Conservation (phyloP, 2,888 invertebrate species). For the Caenorhabditis sinica region DNA sequence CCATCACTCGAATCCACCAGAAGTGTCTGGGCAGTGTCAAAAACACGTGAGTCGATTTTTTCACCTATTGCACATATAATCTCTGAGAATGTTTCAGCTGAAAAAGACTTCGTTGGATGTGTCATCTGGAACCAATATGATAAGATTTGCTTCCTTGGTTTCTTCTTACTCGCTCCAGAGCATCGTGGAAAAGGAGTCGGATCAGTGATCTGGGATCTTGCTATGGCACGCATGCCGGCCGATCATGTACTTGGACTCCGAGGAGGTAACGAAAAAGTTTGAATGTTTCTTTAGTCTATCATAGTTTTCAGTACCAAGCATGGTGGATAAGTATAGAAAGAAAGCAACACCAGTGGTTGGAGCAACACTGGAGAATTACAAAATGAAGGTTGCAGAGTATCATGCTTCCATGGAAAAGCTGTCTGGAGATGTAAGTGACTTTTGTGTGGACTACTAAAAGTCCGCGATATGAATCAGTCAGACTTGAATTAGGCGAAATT, state of each 20-base stretch:
- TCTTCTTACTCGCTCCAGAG: slow-evolving; percentile 65
- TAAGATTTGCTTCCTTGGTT: slow-evolving; percentile 68
- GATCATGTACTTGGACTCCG: slow-evolving; percentile 62
- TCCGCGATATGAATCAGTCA: background rate
- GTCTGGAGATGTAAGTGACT: slow-evolving; percentile 39
- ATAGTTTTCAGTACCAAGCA: slow-evolving; percentile 55
- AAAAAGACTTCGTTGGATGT: slow-evolving; percentile 56
- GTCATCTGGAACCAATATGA: slow-evolving; percentile 74
- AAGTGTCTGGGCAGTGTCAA: slow-evolving; percentile 65
- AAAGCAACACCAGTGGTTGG: slow-evolving; percentile 64
- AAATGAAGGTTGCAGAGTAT: slow-evolving; percentile 40
- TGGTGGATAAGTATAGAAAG: slow-evolving; percentile 64
- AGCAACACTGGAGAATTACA: slow-evolving; percentile 54
- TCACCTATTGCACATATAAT: background rate
- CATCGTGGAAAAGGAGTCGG: slow-evolving; percentile 72
- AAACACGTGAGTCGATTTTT: slow-evolving; percentile 51
- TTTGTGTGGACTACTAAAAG: too few species aligned
- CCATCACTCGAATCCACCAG: slow-evolving; percentile 60
- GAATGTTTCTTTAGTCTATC: background rate
- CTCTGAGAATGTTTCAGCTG: slow-evolving; percentile 30
- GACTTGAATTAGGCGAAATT: too few species aligned
- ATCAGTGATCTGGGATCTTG: slow-evolving; percentile 65
- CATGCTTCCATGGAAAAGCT: slow-evolving; percentile 40
- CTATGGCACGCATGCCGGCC: slow-evolving; percentile 63
- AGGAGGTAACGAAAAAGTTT: slow-evolving; percentile 51